phyloP scores from a whole-genome alignment of 2,797 vertebrate species.

The Leptoclinus maculatus region DNA sequence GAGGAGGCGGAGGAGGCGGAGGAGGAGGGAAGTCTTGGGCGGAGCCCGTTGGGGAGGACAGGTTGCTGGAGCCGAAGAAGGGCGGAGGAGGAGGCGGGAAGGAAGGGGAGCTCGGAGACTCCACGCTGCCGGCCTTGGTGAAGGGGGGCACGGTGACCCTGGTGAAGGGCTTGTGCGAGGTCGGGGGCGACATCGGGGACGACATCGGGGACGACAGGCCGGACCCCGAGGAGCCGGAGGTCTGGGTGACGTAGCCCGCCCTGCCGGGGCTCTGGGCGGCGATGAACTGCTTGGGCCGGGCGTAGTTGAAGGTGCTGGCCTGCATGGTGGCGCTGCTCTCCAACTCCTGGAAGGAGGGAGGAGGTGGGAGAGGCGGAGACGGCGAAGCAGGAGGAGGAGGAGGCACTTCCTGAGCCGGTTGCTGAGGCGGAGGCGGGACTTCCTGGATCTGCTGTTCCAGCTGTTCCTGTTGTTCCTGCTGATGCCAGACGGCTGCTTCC shows the following conservation, averaged over 20 bases:
- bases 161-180: slow-evolving; percentile 87
- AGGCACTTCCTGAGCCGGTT: slow-evolving; percentile 77
- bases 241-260: slow-evolving; percentile 86
- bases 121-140: slow-evolving; percentile 84
- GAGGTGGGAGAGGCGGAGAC: slow-evolving; percentile 94
- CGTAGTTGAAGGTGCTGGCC: slow-evolving; percentile 97
- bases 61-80: slow-evolving; percentile 86
- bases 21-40: slow-evolving; percentile 82
- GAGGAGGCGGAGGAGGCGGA: slow-evolving; percentile 74
- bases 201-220: slow-evolving; percentile 92
- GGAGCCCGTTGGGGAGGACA: slow-evolving; percentile 85
- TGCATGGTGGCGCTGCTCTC: slow-evolving; percentile 91
- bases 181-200: slow-evolving; percentile 91
- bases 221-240: slow-evolving; percentile 91
- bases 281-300: slow-evolving; percentile 99
- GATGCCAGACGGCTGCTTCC: slow-evolving; percentile 85
- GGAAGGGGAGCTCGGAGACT: slow-evolving; percentile 91
- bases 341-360: slow-evolving; percentile 94
- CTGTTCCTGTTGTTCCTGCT: slow-evolving; percentile 66
- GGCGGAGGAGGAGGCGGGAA: slow-evolving; percentile 92
- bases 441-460: slow-evolving; percentile 77
- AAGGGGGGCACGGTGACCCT: slow-evolving; percentile 83
- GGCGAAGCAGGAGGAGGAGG: slow-evolving; percentile 66
- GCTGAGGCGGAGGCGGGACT: slow-evolving; percentile 82
- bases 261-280: slow-evolving; percentile 90